Conservation (phyloP, 2,113 vertebrate species). For the Myiozetetes cayanensis region DNA sequence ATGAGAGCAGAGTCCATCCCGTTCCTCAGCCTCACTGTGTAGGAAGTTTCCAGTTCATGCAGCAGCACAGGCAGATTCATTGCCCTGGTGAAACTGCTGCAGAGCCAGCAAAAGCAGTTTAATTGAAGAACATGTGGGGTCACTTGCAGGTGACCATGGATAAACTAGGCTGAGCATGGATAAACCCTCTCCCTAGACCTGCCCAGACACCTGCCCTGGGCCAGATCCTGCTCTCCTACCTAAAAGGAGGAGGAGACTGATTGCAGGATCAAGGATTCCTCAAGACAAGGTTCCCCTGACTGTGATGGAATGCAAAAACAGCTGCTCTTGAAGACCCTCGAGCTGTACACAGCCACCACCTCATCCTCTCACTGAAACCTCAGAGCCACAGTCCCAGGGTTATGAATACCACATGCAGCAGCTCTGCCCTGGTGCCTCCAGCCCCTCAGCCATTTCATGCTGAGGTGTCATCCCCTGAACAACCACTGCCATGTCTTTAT, state of each 20-base stretch:
- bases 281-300: not conserved
- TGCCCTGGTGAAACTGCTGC: not conserved
- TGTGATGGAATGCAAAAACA: not conserved
- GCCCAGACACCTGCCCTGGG: accelerated
- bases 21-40: not conserved
- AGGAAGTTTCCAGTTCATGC: not conserved
- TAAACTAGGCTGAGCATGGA: not conserved
- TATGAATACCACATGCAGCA: not conserved
- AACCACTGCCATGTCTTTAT: slow-evolving; percentile 57
- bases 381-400: not conserved
- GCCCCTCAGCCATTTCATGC: not conserved
- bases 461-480: not conserved
- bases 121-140: not conserved
- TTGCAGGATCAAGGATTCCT: not conserved
- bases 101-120: not conserved
- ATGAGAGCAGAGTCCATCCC: not conserved
- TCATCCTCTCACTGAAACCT: not conserved
- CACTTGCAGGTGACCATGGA: not conserved
- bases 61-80: not conserved
- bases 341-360: not conserved
- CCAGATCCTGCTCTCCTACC: not conserved
- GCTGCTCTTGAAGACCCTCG: not conserved
- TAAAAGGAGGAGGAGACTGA: not conserved
- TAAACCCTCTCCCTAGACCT: not conserved
- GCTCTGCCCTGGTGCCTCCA: not conserved